Evolutionary conservation across 2,113 vertebrate species (phyloP).

Genomic region (Callospermophilus lateralis): DNA sequence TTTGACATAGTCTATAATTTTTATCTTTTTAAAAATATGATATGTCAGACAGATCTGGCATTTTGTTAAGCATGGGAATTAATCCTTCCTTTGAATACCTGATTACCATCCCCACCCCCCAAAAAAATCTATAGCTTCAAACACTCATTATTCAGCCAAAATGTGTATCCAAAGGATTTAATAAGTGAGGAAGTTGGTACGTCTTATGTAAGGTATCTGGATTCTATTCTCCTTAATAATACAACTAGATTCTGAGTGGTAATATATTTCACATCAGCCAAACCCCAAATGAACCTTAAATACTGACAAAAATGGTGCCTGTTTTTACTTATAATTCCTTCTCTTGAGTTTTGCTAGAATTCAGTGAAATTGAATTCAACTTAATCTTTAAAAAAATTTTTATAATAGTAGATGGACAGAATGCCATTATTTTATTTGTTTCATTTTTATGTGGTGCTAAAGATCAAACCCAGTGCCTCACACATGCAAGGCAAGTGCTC

Average conservation of each 20-base stretch:
- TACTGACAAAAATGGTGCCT: not conserved
- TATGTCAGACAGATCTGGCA: not conserved
- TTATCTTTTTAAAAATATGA: not conserved
- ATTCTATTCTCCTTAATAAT: not conserved
- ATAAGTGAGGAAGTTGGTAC: not conserved
- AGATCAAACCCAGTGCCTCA: no score
- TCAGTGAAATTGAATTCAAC: conserved; percentile 46
- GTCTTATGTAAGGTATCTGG: not conserved
- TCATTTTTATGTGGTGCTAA: no score
- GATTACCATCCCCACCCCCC: not conserved
- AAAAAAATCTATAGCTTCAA: not conserved
- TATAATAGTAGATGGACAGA: no score
- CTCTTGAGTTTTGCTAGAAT: conserved; percentile 42
- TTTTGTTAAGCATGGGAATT: conserved; percentile 9
- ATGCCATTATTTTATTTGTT: no score
- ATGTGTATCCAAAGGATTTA: not conserved
- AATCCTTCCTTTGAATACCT: conserved; percentile 50
- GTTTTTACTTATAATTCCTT: conserved; percentile 52
- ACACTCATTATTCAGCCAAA: not conserved
- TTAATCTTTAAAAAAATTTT: not conserved
- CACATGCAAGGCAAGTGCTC: no score
- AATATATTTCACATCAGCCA: conserved; percentile 38
- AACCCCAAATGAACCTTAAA: conserved; percentile 52
- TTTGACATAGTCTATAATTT: not conserved
- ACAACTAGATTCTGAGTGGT: not conserved